Percentiles rank a stretch among this genome's conserved stretches.
Conservation (phyloP, 2,797 vertebrate species). For the Pagetopsis macropterus region DNA sequence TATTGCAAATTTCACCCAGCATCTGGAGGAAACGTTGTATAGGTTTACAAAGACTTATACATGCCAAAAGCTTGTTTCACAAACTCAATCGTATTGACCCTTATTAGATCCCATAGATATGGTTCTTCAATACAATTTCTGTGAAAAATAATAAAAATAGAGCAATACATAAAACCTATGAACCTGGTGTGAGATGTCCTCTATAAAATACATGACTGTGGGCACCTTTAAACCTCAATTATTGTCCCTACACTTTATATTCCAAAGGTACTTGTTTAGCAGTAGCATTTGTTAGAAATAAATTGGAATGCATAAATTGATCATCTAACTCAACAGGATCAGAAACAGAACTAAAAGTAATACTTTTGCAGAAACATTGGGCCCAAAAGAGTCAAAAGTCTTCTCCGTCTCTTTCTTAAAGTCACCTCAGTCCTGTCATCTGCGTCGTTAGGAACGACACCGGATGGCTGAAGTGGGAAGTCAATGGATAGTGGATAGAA, state of each 20-base stretch:
- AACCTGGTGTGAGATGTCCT: conserved; percentile 2
- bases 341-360: background rate
- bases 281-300: background rate
- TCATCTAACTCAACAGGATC: background rate
- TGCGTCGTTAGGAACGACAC: conserved; percentile 86
- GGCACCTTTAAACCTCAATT: conserved; percentile 4
- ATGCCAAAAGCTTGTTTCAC: background rate
- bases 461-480: conserved; percentile 82
- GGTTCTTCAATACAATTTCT: background rate
- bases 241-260: background rate
- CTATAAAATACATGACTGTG: background rate
- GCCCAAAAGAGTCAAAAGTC: conserved; percentile 20
- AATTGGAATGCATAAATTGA: background rate
- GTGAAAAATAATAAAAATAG: conserved; percentile 23
- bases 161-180: conserved; percentile 9
- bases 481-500: conserved; percentile 83
- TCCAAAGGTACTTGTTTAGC: background rate
- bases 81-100: conserved; percentile 3
- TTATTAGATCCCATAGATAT: background rate
- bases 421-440: conserved; percentile 90
- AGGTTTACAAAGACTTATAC: background rate
- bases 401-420: background rate
- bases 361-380: conserved; percentile 24
- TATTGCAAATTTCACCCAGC: background rate
- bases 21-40: no score